These are phyloP conservation scores for Oligia fasciuncula DNA, from an alignment of 2,888 invertebrate species.

Conservation along the genomic window DNA sequence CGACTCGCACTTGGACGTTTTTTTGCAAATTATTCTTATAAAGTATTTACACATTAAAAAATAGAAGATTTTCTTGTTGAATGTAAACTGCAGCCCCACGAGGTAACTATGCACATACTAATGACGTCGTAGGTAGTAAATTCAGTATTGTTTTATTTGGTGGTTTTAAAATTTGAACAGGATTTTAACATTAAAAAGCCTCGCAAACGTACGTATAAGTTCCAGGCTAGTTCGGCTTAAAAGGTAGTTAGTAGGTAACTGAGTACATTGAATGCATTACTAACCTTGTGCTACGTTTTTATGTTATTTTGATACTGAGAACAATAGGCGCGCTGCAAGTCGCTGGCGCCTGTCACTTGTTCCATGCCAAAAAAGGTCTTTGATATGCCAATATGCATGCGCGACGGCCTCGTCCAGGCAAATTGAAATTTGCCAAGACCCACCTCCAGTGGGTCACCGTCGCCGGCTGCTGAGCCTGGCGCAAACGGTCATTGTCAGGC, in stretches of 20 bases:
- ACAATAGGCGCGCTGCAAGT: background rate
- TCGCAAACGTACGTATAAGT: background rate
- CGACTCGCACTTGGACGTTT: too few relatives aligned
- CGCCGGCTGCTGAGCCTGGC: constrained; percentile 63
- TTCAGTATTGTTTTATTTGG: background rate
- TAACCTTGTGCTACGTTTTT: background rate
- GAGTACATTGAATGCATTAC: too few relatives aligned
- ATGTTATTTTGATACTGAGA: background rate
- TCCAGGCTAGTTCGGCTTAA: background rate
- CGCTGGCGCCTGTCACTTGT: constrained; percentile 42
- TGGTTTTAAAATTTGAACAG: background rate
- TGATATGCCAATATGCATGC: constrained; percentile 82
- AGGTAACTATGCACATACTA: background rate
- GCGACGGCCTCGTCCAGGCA: constrained; percentile 74
- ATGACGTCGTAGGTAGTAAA: too few relatives aligned
- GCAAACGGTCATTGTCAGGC: constrained; percentile 60
- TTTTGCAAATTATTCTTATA: background rate
- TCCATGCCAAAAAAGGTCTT: constrained; percentile 65
- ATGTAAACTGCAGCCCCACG: background rate
- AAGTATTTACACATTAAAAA: background rate
- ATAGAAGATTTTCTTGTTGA: background rate
- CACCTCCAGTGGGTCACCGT: constrained; percentile 58
- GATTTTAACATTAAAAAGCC: background rate
- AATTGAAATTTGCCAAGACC: constrained; percentile 78
- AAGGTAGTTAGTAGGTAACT: background rate